Evolutionary conservation across 2,797 vertebrate genomes (phyloP).

Genomic region (Percopsis omiscomaycus): DNA sequence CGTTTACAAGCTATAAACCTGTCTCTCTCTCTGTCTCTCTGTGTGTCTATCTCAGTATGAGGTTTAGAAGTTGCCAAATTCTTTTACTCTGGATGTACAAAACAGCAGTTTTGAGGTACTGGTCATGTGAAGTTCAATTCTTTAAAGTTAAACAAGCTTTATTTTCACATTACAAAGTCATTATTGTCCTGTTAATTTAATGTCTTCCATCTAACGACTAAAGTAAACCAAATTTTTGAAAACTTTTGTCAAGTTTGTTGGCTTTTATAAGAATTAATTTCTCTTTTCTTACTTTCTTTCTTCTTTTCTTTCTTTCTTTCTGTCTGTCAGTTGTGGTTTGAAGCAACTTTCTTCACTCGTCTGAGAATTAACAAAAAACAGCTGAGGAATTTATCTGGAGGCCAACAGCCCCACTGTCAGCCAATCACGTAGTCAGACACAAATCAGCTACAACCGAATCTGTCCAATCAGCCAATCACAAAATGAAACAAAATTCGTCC

Average conservation of each 20-base stretch:
- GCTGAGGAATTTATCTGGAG: constrained; percentile 74
- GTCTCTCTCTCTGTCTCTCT: constrained; percentile 2
- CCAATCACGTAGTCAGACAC: constrained; percentile 41
- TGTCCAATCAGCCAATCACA: constrained; percentile 41
- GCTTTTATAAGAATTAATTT: constrained; percentile 6
- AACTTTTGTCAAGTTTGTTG: neutral
- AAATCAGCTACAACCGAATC: constrained; percentile 11
- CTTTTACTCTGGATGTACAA: neutral
- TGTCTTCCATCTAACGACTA: too few relatives aligned
- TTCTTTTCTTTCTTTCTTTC: neutral
- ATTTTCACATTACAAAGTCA: neutral
- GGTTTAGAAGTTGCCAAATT: neutral
- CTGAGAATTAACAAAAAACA: constrained; percentile 76
- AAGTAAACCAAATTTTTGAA: too few relatives aligned
- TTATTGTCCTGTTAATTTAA: neutral
- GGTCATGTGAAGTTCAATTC: neutral
- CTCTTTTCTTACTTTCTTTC: neutral
- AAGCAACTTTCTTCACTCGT: constrained; percentile 53
- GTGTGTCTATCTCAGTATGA: neutral
- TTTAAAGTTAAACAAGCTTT: neutral
- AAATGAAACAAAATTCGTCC: constrained; percentile 27
- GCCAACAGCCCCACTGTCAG: constrained; percentile 63
- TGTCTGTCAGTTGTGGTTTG: constrained; percentile 48
- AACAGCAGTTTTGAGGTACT: neutral
- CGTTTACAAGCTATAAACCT: constrained; percentile 23